Evolutionary conservation across 2,797 vertebrate genomes (phyloP).

Genomic region (Phataginus tricuspis): DNA sequence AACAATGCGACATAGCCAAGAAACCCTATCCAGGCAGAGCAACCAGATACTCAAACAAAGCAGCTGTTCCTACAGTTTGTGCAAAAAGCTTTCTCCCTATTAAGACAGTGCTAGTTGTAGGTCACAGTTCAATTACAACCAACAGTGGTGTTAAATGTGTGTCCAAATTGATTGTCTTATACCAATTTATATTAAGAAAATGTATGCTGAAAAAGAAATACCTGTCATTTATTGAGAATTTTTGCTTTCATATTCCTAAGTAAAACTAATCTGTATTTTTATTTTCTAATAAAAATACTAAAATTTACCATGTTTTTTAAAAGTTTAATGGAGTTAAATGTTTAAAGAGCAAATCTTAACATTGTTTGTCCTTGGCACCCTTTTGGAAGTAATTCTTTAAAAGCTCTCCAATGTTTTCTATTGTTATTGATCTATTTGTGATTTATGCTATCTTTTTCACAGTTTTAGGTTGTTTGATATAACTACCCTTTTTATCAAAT

Average conservation of each 20-base stretch:
- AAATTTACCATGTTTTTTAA: constrained; percentile 3
- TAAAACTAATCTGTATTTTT: constrained; percentile 56
- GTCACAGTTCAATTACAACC: constrained; percentile 13
- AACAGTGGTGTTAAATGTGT: background rate
- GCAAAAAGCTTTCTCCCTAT: constrained; percentile 32
- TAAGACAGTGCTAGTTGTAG: background rate
- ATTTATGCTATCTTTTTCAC: background rate
- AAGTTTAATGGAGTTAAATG: constrained; percentile 11
- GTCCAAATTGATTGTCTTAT: background rate
- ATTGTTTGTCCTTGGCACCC: background rate
- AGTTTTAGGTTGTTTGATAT: background rate
- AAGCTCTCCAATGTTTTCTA: background rate
- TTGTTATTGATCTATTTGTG: background rate
- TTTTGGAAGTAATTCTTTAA: constrained; percentile 43
- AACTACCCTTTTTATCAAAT: background rate
- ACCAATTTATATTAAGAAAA: constrained; percentile 45
- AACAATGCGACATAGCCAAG: constrained; percentile 51
- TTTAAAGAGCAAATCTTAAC: constrained; percentile 34
- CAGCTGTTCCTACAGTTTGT: constrained; percentile 2
- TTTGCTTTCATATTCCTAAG: constrained; percentile 11
- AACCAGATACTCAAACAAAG: constrained; percentile 58
- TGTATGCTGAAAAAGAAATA: background rate
- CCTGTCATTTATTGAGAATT: constrained; percentile 14
- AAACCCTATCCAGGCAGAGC: constrained; percentile 38
- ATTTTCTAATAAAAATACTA: constrained; percentile 48